A percentile compares a stretch with the other conserved stretches of the same genome.
These are phyloP conservation scores for Hirtodrosophila duncani DNA, from an alignment of 2,888 invertebrate genomes.

Conservation along the genomic window DNA sequence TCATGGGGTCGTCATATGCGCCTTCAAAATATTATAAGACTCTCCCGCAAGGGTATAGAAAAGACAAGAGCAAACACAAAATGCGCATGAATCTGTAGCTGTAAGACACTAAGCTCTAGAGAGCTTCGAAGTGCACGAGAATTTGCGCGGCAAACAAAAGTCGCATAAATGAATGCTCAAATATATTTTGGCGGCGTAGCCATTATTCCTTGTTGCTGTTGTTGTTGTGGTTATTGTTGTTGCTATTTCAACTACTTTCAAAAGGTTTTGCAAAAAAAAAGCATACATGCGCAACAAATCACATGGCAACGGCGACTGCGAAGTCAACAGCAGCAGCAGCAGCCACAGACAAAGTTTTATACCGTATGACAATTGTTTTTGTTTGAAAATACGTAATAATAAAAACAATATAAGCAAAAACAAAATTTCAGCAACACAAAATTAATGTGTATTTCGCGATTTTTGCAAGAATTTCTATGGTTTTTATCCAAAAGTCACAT, in stretches of 20 bases:
- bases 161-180: slow-evolving; percentile 69
- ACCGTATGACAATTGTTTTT: slow-evolving; percentile 18
- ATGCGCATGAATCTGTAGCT: slow-evolving; percentile 60
- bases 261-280: slow-evolving; percentile 53
- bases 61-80: slow-evolving; percentile 47
- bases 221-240: slow-evolving; percentile 31
- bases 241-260: slow-evolving; percentile 53
- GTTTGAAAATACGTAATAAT: too few relatives aligned
- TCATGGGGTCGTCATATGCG: too few relatives aligned
- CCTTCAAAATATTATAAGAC: too few relatives aligned
- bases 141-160: slow-evolving; percentile 53
- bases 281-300: slow-evolving; percentile 42
- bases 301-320: slow-evolving; percentile 42
- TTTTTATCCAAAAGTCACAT: slow-evolving; percentile 1
- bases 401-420: too few relatives aligned
- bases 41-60: neutral
- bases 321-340: slow-evolving; percentile 22
- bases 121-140: slow-evolving; percentile 45
- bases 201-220: slow-evolving; percentile 17
- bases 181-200: slow-evolving; percentile 54
- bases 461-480: too few relatives aligned
- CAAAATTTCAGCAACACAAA: too few relatives aligned
- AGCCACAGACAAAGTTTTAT: slow-evolving; percentile 31
- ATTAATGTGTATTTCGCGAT: too few relatives aligned
- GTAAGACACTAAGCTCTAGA: slow-evolving; percentile 62